Conservation (phyloP, 2,797 vertebrate species). For the Phyllotis vaccarum region DNA sequence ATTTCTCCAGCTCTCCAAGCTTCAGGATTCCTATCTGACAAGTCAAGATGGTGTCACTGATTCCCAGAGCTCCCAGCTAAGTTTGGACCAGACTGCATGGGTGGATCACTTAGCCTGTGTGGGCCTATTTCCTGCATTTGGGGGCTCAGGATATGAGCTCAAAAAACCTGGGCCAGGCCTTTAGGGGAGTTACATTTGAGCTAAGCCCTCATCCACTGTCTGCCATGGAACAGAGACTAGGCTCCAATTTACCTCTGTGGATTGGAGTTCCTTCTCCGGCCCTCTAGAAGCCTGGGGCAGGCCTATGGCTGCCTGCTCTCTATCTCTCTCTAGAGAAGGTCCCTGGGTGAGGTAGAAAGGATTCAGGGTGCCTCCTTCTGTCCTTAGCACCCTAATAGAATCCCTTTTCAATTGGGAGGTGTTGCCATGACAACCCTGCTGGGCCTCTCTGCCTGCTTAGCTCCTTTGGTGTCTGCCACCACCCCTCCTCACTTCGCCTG, state of each 20-base stretch:
- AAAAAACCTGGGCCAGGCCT: neutral
- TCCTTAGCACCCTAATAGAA: neutral
- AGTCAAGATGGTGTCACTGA: rapidly evolving
- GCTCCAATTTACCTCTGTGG: neutral
- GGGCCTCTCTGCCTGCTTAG: neutral
- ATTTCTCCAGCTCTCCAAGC: neutral
- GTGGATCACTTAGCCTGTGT: neutral
- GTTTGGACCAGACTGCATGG: neutral
- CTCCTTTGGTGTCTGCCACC: neutral
- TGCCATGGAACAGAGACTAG: neutral
- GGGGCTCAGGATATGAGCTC: neutral
- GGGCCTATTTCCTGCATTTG: rapidly evolving
- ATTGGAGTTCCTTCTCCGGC: neutral
- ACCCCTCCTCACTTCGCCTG: neutral
- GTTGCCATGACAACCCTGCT: slow-evolving; percentile 17
- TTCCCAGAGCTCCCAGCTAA: neutral
- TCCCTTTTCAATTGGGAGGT: neutral
- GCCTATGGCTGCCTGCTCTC: neutral
- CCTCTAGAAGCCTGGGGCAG: neutral
- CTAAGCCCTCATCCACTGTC: neutral
- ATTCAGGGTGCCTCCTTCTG: neutral
- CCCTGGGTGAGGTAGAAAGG: neutral
- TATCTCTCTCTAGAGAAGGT: neutral
- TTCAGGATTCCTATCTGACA: neutral
- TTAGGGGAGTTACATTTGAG: neutral